Evolutionary conservation across 2,113 vertebrate species (phyloP).

Genomic region (Pollimyrus isidori): DNA sequence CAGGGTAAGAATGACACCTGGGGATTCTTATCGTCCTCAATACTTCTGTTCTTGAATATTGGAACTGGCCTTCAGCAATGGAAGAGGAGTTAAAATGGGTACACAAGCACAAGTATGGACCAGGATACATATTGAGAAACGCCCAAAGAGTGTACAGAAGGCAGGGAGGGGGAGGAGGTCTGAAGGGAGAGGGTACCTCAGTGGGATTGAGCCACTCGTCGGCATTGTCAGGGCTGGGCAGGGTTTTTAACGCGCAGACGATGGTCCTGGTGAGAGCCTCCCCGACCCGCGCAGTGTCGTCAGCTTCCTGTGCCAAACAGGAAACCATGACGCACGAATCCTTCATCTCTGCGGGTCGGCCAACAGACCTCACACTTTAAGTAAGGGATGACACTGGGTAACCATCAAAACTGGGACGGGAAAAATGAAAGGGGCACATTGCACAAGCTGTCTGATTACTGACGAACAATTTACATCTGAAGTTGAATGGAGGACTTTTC

Average conservation of each 20-base stretch:
- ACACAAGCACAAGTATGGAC: neutral
- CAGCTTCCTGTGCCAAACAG: conserved; percentile 65
- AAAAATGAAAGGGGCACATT: neutral
- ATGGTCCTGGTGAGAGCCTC: conserved; percentile 80
- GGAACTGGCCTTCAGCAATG: neutral
- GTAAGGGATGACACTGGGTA: neutral
- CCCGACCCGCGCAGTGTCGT: conserved; percentile 73
- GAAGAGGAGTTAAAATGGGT: neutral
- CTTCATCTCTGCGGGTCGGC: neutral
- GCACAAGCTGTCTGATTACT: neutral
- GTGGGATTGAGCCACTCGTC: conserved; percentile 89
- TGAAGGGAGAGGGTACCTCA: conserved; percentile 60
- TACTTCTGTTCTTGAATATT: neutral
- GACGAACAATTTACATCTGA: neutral
- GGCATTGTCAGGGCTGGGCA: conserved; percentile 50
- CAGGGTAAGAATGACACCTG: neutral
- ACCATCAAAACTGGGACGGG: neutral
- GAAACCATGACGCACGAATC: neutral
- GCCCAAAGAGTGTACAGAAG: neutral
- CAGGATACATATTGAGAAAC: neutral
- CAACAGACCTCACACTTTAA: neutral
- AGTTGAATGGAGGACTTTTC: neutral
- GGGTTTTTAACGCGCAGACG: conserved; percentile 76
- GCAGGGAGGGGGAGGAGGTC: neutral
- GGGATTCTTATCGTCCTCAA: neutral